Conservation (phyloP, 2,888 invertebrate species). For the Metellina segmentata region DNA sequence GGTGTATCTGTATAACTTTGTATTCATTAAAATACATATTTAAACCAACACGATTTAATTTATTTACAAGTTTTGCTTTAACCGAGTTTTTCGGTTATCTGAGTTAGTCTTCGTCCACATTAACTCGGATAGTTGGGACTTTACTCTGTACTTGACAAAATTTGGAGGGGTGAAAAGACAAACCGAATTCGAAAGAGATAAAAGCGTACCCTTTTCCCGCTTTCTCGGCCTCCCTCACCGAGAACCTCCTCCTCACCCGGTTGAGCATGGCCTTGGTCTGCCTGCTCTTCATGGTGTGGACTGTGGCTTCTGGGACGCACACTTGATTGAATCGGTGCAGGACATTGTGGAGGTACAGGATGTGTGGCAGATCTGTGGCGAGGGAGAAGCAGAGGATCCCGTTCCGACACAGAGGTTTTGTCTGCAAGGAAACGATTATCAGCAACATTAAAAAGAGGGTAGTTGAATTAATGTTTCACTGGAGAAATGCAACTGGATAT, state of each 20-base stretch:
- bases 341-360: constrained; percentile 90
- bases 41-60: no score
- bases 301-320: constrained; percentile 67
- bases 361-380: constrained; percentile 89
- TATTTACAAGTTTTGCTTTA: no score
- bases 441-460: background rate
- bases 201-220: constrained; percentile 84
- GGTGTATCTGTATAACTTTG: no score
- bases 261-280: constrained; percentile 78
- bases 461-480: no score
- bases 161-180: background rate
- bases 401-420: constrained; percentile 87
- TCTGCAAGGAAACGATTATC: constrained; percentile 78
- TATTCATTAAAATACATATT: no score
- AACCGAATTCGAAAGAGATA: background rate
- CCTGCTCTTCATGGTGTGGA: constrained; percentile 66
- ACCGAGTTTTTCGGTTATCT: no score
- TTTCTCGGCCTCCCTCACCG: constrained; percentile 87
- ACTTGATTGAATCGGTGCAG: constrained; percentile 80
- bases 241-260: constrained; percentile 87
- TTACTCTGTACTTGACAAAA: background rate
- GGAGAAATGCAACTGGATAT: background rate
- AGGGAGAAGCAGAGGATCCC: constrained; percentile 88
- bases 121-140: background rate
- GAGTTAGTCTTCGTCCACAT: no score